phyloP scores from a whole-genome alignment of 2,113 vertebrate genomes.

The Anguilla japonica region DNA sequence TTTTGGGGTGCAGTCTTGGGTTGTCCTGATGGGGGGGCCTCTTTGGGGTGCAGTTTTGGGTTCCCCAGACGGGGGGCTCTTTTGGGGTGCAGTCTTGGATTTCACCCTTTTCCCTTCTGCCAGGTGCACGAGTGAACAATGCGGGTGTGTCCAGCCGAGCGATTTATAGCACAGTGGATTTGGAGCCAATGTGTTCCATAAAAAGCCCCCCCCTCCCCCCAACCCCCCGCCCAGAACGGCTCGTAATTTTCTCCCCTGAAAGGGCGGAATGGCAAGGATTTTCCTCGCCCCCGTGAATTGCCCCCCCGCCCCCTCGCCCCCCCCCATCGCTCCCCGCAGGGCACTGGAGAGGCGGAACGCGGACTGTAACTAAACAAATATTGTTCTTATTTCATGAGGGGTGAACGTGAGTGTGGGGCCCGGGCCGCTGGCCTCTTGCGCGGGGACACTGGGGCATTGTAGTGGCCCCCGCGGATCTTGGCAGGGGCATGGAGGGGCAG shows the following conservation, averaged over 20 bases:
- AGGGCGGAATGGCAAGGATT: constrained; percentile 24
- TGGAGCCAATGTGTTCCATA: constrained; percentile 29
- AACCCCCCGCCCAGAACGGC: background rate
- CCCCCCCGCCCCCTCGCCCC: constrained; percentile 7
- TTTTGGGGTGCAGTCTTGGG: no score
- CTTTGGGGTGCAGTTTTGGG: no score
- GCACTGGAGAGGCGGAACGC: constrained; percentile 39
- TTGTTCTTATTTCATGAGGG: constrained; percentile 67
- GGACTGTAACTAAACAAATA: constrained; percentile 70
- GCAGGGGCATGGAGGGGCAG: constrained; percentile 34
- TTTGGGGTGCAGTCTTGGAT: background rate
- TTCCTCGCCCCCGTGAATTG: constrained; percentile 40
- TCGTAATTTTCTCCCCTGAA: constrained; percentile 18
- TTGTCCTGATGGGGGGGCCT: no score
- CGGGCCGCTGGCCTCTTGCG: constrained; percentile 66
- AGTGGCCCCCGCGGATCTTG: constrained; percentile 40
- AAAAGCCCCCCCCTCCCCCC: constrained; percentile 3
- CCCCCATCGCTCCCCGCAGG: constrained; percentile 35
- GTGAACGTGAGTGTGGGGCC: constrained; percentile 61
- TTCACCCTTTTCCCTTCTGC: background rate
- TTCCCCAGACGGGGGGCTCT: no score
- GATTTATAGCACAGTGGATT: background rate
- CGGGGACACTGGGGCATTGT: constrained; percentile 69
- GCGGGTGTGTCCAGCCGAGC: background rate
- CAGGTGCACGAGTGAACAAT: background rate